These are phyloP conservation scores for Mallotus villosus DNA, from an alignment of 2,797 vertebrate genomes.

Conservation along the genomic window DNA sequence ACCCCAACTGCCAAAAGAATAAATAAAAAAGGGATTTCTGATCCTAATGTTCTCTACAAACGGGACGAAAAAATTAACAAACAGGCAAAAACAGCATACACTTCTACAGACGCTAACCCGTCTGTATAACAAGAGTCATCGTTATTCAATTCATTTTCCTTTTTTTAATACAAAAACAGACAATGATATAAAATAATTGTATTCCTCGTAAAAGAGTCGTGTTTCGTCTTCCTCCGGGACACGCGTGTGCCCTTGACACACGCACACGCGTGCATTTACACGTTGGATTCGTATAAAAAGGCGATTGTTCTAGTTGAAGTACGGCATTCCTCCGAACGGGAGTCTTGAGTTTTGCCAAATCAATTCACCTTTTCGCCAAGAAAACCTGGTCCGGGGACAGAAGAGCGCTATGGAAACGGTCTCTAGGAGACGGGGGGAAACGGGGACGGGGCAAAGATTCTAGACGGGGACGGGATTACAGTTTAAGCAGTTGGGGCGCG, in stretches of 20 bases:
- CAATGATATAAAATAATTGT: constrained; percentile 49
- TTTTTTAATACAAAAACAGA: constrained; percentile 56
- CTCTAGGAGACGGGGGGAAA: too few relatives aligned
- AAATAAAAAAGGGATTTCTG: too few relatives aligned
- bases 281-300: constrained; percentile 8
- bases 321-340: background rate
- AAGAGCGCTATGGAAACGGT: background rate
- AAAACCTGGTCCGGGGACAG: background rate
- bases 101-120: constrained; percentile 50
- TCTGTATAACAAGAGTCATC: constrained; percentile 23
- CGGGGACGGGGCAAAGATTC: background rate
- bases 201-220: constrained; percentile 41
- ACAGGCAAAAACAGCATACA: constrained; percentile 39
- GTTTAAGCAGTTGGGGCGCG: too few relatives aligned
- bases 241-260: background rate
- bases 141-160: constrained; percentile 9
- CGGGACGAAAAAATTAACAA: background rate
- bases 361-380: background rate
- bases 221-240: background rate
- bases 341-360: background rate
- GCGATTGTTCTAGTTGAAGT: background rate
- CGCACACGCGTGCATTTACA: constrained; percentile 17
- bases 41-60: too few relatives aligned
- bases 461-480: background rate
- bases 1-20: constrained; percentile 3